phyloP scores from a whole-genome alignment of 2,113 vertebrate species.

The Oostethus manadensis region DNA sequence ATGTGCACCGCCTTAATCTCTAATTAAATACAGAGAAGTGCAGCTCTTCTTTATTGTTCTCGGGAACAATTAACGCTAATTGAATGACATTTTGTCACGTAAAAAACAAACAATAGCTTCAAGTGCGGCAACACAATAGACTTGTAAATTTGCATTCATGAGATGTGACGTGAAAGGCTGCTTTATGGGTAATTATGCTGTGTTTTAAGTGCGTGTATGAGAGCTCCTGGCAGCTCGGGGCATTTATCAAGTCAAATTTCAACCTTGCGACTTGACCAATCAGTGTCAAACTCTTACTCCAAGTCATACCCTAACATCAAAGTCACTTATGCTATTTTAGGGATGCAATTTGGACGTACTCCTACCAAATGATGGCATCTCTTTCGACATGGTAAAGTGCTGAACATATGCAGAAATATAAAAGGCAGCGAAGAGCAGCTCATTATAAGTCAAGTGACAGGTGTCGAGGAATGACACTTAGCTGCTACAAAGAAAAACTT shows the following conservation, averaged over 20 bases:
- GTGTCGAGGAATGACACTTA: not conserved
- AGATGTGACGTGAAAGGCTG: not conserved
- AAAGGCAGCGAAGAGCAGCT: slow-evolving; percentile 12
- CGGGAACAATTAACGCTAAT: slow-evolving; percentile 31
- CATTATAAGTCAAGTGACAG: slow-evolving; percentile 4
- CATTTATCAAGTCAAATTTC: slow-evolving; percentile 44
- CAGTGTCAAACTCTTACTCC: slow-evolving; percentile 4
- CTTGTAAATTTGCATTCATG: slow-evolving; percentile 1
- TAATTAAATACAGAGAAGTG: slow-evolving; percentile 38
- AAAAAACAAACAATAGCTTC: slow-evolving; percentile 10
- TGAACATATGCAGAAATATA: slow-evolving; percentile 11
- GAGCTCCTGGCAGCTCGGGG: not conserved
- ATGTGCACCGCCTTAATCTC: slow-evolving; percentile 29
- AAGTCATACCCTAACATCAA: not conserved
- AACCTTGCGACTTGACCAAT: slow-evolving; percentile 35
- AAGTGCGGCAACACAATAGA: slow-evolving; percentile 3
- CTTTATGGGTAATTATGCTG: no score
- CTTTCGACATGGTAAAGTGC: not conserved
- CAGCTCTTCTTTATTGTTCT: slow-evolving; percentile 26
- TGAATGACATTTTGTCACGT: slow-evolving; percentile 13
- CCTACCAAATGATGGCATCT: no score
- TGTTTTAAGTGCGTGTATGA: no score
- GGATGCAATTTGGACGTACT: no score
- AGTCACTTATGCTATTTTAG: not conserved
- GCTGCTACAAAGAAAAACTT: not conserved